phyloP scores from a whole-genome alignment of 2,888 invertebrate species.

The Scotopteryx bipunctaria region DNA sequence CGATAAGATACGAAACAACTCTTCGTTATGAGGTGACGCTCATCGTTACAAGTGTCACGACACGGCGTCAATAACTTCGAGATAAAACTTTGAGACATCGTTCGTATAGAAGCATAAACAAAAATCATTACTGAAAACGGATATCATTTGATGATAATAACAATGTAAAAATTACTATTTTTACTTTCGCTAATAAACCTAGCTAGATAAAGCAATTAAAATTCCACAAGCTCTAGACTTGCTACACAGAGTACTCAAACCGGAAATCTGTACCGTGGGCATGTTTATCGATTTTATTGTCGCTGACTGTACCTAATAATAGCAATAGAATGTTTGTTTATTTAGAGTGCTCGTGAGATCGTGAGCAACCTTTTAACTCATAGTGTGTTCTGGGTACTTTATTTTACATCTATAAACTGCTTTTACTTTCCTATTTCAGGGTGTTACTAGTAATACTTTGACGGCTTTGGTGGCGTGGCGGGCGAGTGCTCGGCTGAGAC shows the following conservation, averaged over 20 bases:
- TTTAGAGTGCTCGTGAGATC: constrained; percentile 16
- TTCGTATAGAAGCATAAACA: background rate
- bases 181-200: background rate
- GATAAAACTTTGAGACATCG: constrained; percentile 24
- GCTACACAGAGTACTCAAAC: background rate
- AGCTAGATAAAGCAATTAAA: constrained; percentile 2
- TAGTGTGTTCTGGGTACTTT: background rate
- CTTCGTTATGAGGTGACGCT: constrained; percentile 65
- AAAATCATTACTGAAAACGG: background rate
- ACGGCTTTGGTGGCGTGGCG: too few species aligned
- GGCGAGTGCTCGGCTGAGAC: too few species aligned
- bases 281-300: constrained; percentile 18
- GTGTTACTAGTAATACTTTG: too few species aligned
- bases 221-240: background rate
- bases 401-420: background rate
- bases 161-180: background rate
- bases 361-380: constrained; percentile 17
- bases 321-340: constrained; percentile 21
- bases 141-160: constrained; percentile 10
- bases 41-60: constrained; percentile 46
- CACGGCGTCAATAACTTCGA: constrained; percentile 23
- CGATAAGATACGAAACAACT: constrained; percentile 72
- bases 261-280: background rate
- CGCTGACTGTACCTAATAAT: constrained; percentile 20
- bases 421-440: background rate